Evolutionary conservation across 1,140 invertebrate genomes (phyloP).

Genomic region (Cydia pomonella): DNA sequence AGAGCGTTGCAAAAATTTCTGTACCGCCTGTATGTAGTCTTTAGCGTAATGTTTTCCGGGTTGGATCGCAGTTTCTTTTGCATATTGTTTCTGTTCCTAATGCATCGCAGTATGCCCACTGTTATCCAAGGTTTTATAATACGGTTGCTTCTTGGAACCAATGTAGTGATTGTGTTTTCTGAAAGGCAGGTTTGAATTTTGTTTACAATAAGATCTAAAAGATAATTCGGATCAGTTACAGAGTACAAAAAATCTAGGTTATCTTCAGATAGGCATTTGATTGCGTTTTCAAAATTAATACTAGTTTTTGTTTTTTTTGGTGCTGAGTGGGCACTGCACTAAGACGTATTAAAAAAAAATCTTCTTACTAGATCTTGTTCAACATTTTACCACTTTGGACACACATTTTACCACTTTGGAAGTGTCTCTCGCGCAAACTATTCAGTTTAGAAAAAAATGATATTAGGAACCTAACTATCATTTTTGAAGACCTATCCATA

Average conservation of each 20-base stretch:
- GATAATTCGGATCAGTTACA: not conserved
- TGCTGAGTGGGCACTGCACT: not conserved
- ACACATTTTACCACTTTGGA: too few relatives aligned
- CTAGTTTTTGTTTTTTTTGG: slow-evolving; percentile 6
- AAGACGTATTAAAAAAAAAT: too few relatives aligned
- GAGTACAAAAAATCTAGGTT: not conserved
- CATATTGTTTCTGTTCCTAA: slow-evolving; percentile 6
- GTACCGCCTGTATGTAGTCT: slow-evolving; percentile 12
- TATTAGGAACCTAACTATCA: too few relatives aligned
- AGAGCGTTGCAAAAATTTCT: slow-evolving; percentile 5
- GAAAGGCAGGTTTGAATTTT: not conserved
- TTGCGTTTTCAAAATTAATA: slow-evolving; percentile 7
- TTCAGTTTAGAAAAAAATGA: too few relatives aligned
- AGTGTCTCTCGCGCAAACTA: too few relatives aligned
- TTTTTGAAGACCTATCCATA: too few relatives aligned
- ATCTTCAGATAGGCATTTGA: not conserved
- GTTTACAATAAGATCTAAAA: not conserved
- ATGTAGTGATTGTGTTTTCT: not conserved
- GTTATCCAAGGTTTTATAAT: slow-evolving; percentile 21
- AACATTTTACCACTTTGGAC: too few relatives aligned
- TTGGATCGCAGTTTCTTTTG: not conserved
- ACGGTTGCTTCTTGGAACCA: not conserved
- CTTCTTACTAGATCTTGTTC: too few relatives aligned
- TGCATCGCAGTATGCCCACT: not conserved
- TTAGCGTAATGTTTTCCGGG: slow-evolving; percentile 5